Base-by-base conservation (phyloP, 2,113 vertebrate species). In the Hucho hucho region DNA sequence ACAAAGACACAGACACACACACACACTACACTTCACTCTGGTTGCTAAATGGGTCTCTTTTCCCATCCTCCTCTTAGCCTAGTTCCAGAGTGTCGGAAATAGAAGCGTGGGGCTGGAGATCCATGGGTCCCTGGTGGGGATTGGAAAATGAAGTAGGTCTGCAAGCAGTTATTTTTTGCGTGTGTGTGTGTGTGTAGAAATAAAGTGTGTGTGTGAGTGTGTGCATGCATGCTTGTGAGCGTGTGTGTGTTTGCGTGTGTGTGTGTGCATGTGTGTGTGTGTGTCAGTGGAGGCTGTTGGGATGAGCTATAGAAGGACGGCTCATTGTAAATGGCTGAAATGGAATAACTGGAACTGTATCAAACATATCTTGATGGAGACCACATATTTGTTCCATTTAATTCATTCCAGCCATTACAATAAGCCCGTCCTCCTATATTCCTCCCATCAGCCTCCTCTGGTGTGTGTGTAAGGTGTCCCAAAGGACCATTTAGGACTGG, bases 21-120 rank as follows among this genome's bases (percentile, higher is more conserved):
- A 53, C 49, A 53, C 3, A 53, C 49, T 53, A 43, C 2, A 43
- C 37, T 43, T 43, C 37, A 43, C 37, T 43, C 49, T 43, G 37
- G 3, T 53, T 53, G 49, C 78, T 84, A 83, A 89, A 87, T 76
- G 82, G 85, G 77, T 71, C 58, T 46, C 80, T 82, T 85, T 86
- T 81, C 74, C 76, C 73, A 6, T 80, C 81, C 81, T 81, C 83
- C 86, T 85, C 79, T 76, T 84, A 91, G 87, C 93, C 93, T 90
- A 91, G 86, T 89, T 93, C 91, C 84, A 77, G 66, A 49, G 77
- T 71, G 76, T 18, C 89, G 87, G 87, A 93, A 94, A 93, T 94
- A 93, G 92, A 91, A 84, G 6, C 72, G 64, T 73, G 75, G 83
- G 80, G 74, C 76, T 67, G 25, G 76, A 83, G 86, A 85, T 88